Evolutionary conservation across 2,888 invertebrate species (phyloP), one percentile per base, ranked within the genome.

Genomic region (Dasypolia templi): DNA sequence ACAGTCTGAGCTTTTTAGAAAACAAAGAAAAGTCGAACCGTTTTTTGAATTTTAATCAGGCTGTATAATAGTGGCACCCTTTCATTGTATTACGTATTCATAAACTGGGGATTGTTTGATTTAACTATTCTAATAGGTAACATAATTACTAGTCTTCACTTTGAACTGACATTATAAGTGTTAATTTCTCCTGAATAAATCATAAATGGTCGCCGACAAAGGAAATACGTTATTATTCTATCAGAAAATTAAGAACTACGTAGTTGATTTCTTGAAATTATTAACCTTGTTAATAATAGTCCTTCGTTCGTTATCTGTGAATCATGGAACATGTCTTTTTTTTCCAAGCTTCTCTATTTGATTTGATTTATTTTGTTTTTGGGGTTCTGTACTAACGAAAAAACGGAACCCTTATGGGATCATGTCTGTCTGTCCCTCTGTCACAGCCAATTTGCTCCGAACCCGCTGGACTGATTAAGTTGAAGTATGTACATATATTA

Each of bases 111-210:
- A 83, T 79, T 75, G 73, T 62, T 72, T 83, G 74, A 72, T 80
- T 77, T 82, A 72, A 82, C 65, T 77, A 77, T 78, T 71, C 65
- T 58, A 66, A 26, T 46, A 72, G 59, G 61, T 73, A 65, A 75
- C 68, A 39, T 88, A 89, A 91, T 90, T 86, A 84, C 55, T 83
- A 79, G 82, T 84, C 75, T 83, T 78, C 75, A 69, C 17, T n/a
- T 69, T 68, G 49, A 72, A 69, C 32, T 63, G 65, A 79, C 82
- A 87, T 51, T 51, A 12, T 82, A 87, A 85, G 88, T 86, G 84
- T 87, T 76, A 87, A 89, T 90, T 86, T 75, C 44, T 62, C 17
- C 32, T 81, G 84, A 87, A 87, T 83, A 72, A 80, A 86, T 85
- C 81, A 77, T 81, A 76, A 80, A 88, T 83, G 61, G 46, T 56